Evolutionary conservation across 2,797 vertebrate species (phyloP), one percentile per base, ranked within the genome.

Genomic region (Sebastiscus albofasciatus): DNA sequence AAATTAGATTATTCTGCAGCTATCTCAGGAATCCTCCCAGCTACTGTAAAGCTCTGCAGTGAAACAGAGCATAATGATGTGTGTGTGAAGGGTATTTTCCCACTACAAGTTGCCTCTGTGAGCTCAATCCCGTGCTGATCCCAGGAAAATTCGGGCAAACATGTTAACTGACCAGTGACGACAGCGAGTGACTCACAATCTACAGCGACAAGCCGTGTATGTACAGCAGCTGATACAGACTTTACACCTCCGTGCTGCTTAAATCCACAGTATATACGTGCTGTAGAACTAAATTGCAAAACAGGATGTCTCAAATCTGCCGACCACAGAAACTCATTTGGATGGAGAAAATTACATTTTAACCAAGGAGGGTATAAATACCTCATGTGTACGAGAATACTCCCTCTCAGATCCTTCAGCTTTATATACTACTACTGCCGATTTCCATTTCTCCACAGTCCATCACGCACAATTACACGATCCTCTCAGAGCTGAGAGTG

Each of bases 141-240:
- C 83, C 64, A 74, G 80, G 75, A 91, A 92, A 93, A 77, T 75
- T 93, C 76, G 73, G 52, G 76, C 85, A 91, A 93, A 93, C 86
- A 84, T 89, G 90, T 88, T 85, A 90, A 90, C 59, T 31, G 82
- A 75, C 74, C 72, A 14, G 83, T 91, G 92, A 93, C 61, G 81
- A 87, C 88, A 91, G 83, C 24, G 29, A 73, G 71, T 59, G 62
- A 84, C 86, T 89, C 76, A 78, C 85, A 77, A 71, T 81, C 59
- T 69, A 73, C 42, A 67, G 78, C 56, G 7, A 65, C 59, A 8
- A 56, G 79, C 60, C 36, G 46, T 49, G 46, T 49, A n/a, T 27
- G 72, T 58, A 68, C 69, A 59, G 85, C 79, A 59, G 42, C 73
- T 52, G 71, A 81, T 68, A 31, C 61, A 36, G 39, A 67, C 77